phyloP scores from a whole-genome alignment of 2,797 vertebrate species.

The Notamacropus eugenii region DNA sequence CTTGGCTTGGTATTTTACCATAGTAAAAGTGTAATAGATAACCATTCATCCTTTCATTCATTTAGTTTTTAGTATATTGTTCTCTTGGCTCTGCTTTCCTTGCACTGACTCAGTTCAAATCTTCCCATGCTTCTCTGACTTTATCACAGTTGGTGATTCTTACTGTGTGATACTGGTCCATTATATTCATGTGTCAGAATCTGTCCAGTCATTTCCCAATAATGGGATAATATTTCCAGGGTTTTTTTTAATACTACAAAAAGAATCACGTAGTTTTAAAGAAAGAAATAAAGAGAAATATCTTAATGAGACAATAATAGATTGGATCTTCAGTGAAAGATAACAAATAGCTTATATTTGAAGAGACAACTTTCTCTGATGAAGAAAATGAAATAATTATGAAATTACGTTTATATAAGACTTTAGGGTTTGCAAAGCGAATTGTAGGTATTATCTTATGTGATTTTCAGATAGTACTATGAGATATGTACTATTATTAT shows the following conservation, averaged over 20 bases:
- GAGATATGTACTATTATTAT: not conserved
- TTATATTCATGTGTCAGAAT: not conserved
- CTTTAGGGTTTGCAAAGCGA: not conserved
- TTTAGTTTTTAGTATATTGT: not conserved
- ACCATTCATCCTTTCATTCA: not conserved
- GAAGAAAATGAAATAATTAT: not conserved
- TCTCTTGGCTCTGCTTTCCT: not conserved
- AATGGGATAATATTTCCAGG: not conserved
- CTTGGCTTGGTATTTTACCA: not conserved
- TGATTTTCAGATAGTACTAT: not conserved
- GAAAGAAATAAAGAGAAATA: not conserved
- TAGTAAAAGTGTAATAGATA: not conserved
- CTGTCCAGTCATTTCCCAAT: not conserved
- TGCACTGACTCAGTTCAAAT: not conserved
- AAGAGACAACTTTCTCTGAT: not conserved
- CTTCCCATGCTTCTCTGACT: not conserved
- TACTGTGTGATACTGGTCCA: not conserved
- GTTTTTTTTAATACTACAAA: not conserved
- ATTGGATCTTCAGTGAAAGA: not conserved
- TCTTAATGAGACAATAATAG: not conserved
- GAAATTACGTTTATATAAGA: not conserved
- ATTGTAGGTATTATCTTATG: not conserved
- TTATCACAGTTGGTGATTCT: not conserved
- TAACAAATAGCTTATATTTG: not conserved
- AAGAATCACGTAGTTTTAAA: constrained; percentile 10